phyloP scores from a whole-genome alignment of 1,140 invertebrate species.

The Paramacrobiotus metropolitanus region DNA sequence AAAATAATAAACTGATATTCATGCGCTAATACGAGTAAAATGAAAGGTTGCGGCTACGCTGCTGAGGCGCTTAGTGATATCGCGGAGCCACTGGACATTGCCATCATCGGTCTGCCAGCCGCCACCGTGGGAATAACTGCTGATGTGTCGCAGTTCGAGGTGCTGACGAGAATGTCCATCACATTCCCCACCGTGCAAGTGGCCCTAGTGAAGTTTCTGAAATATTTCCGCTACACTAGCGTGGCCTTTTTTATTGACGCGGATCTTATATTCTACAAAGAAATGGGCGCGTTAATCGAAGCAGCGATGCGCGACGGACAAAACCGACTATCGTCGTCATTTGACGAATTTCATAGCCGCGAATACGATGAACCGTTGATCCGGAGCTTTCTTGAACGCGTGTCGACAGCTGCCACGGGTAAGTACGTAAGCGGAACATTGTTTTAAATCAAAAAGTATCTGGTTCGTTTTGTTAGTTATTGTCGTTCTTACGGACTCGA shows the following conservation, averaged over 20 bases:
- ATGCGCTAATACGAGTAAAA: too few species aligned
- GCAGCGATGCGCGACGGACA: neutral
- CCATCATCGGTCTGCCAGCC: neutral
- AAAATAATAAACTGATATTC: too few species aligned
- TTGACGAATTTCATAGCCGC: neutral
- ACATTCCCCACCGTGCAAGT: neutral
- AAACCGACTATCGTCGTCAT: neutral
- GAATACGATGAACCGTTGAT: too few species aligned
- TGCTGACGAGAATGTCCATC: neutral
- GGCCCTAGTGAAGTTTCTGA: neutral
- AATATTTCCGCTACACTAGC: neutral
- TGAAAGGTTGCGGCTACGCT: neutral
- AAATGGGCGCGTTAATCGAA: neutral
- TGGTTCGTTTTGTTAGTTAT: too few species aligned
- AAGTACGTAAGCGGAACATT: too few species aligned
- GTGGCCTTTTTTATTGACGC: neutral
- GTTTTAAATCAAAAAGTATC: too few species aligned
- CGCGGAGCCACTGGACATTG: neutral
- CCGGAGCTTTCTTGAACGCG: too few species aligned
- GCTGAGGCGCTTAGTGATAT: neutral
- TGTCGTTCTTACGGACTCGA: too few species aligned
- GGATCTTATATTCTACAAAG: neutral
- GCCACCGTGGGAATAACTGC: neutral
- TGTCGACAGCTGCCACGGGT: too few species aligned
- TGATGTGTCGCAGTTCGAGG: neutral